A percentile compares a stretch with the other conserved stretches of the same genome.
Evolutionary conservation across 2,797 vertebrate genomes (phyloP).

Genomic region (Squalus acanthias): DNA sequence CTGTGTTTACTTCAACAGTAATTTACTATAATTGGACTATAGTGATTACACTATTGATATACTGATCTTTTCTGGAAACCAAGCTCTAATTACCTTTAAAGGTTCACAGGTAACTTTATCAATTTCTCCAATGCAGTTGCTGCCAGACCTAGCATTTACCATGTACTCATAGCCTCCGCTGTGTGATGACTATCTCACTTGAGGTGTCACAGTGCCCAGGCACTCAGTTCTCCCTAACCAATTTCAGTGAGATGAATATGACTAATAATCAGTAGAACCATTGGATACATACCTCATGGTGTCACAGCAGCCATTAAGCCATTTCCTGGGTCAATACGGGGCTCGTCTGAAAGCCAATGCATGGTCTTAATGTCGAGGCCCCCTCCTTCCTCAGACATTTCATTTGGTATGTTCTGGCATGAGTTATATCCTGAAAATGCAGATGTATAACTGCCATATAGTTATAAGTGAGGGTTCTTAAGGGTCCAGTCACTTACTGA

Average conservation of each 20-base stretch:
- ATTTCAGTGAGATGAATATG: constrained; percentile 7
- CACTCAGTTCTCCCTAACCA: not conserved
- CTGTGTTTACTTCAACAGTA: constrained; percentile 19
- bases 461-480: not conserved
- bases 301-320: constrained; percentile 24
- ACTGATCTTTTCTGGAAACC: constrained; percentile 32
- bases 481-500: not conserved
- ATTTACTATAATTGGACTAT: constrained; percentile 36
- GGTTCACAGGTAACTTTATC: constrained; percentile 23
- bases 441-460: not conserved
- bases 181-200: not conserved
- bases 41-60: constrained; percentile 32
- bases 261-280: constrained; percentile 20
- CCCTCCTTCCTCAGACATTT: not conserved
- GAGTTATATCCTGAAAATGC: constrained; percentile 6
- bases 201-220: not conserved
- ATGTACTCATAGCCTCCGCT: too few relatives aligned
- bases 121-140: constrained; percentile 15
- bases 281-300: constrained; percentile 32
- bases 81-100: constrained; percentile 35
- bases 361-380: constrained; percentile 26
- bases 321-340: constrained; percentile 31
- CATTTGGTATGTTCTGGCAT: not conserved
- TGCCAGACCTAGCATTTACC: not conserved
- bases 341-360: constrained; percentile 8